phyloP scores from a whole-genome alignment of 2,113 vertebrate species.

The Indicator maculatus region DNA sequence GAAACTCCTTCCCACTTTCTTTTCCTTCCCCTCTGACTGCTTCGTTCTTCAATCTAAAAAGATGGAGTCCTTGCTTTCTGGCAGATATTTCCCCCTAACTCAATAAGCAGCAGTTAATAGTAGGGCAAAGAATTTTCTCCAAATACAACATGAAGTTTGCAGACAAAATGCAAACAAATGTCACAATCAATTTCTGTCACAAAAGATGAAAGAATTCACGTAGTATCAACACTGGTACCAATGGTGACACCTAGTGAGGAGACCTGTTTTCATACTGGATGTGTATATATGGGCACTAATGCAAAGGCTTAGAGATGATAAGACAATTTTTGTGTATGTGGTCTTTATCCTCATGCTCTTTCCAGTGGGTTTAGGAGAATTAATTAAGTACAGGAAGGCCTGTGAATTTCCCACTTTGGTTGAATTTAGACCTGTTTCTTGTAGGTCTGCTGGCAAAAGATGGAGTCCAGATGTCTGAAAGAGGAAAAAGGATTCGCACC shows the following conservation, averaged over 20 bases:
- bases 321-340: accelerated
- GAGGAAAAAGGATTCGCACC: too few relatives aligned
- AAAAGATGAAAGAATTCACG: background rate
- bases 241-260: background rate
- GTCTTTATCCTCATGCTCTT: background rate
- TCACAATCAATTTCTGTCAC: background rate
- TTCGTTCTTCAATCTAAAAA: background rate
- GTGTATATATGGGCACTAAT: background rate
- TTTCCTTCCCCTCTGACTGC: background rate
- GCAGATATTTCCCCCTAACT: background rate
- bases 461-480: too few relatives aligned
- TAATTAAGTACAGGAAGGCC: background rate
- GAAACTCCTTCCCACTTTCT: background rate
- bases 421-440: background rate
- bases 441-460: background rate
- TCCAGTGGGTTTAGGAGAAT: background rate
- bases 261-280: background rate
- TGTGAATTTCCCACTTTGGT: background rate
- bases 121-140: background rate
- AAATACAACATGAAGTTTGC: background rate
- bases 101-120: background rate
- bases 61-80: background rate
- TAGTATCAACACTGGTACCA: background rate
- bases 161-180: background rate
- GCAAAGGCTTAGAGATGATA: background rate